Evolutionary conservation across 2,888 invertebrate species (phyloP).

Genomic region (Pinctada fucata): DNA sequence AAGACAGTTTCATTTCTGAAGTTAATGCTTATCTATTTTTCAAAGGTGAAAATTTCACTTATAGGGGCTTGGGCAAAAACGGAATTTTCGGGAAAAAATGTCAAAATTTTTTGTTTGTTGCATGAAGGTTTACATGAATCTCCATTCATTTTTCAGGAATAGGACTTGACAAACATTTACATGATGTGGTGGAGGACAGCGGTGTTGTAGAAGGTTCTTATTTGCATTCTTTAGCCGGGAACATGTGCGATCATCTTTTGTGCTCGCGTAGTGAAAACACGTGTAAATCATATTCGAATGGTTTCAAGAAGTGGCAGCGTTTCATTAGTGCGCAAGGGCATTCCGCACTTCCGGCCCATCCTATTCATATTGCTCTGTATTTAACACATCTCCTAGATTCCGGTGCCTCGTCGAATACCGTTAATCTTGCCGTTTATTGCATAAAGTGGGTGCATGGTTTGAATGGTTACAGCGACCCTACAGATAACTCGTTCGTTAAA

Average conservation of each 20-base stretch:
- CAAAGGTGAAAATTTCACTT: background rate
- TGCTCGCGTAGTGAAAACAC: too few species aligned
- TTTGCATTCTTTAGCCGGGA: background rate
- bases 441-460: conserved; percentile 12
- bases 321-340: conserved; percentile 8
- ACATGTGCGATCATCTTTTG: conserved; percentile 3
- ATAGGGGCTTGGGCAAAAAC: background rate
- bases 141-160: conserved; percentile 6
- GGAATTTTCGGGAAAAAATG: background rate
- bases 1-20: background rate
- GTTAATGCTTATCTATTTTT: background rate
- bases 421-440: conserved; percentile 5
- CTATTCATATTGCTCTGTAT: conserved; percentile 19
- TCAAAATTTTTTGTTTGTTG: background rate
- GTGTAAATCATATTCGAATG: conserved; percentile 5
- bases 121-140: background rate
- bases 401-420: background rate
- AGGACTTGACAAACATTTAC: background rate
- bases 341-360: conserved; percentile 4
- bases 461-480: conserved; percentile 11
- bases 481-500: conserved; percentile 22
- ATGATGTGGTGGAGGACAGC: background rate
- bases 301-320: conserved; percentile 11
- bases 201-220: background rate
- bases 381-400: conserved; percentile 9